phyloP scores from a whole-genome alignment of 2,888 invertebrate species.

The Drosophila vallismaia region DNA sequence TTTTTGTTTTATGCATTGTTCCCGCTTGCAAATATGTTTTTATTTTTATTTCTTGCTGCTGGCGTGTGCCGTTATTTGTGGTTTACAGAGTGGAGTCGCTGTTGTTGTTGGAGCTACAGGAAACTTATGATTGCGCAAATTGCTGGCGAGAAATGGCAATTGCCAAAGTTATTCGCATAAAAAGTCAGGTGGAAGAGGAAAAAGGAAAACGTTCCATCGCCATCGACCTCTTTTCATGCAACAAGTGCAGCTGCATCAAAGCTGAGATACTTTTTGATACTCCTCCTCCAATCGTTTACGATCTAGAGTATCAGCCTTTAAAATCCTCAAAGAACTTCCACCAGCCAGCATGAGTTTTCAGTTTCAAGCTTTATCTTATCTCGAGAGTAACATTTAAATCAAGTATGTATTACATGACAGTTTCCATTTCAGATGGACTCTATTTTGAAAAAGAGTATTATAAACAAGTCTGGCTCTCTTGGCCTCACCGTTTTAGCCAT shows the following conservation, averaged over 20 bases:
- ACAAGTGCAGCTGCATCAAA: conserved; percentile 48
- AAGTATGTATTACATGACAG: neutral
- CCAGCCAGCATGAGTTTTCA: conserved; percentile 22
- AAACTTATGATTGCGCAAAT: conserved; percentile 75
- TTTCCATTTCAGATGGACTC: neutral
- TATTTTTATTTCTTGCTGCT: conserved; percentile 25
- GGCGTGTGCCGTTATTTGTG: conserved; percentile 67
- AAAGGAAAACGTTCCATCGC: conserved; percentile 11
- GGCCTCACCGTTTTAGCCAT: conserved; percentile 17
- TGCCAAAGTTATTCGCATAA: conserved; percentile 62
- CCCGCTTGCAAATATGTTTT: conserved; percentile 35
- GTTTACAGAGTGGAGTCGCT: conserved; percentile 2
- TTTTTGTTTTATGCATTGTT: conserved; percentile 54
- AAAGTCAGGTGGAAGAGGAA: conserved; percentile 21
- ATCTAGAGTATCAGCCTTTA: conserved; percentile 27
- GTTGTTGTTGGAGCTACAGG: conserved; percentile 60
- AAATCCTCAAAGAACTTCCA: conserved; percentile 43
- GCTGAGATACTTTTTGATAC: neutral
- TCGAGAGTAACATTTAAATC: conserved; percentile 12
- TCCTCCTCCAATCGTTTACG: too few relatives aligned
- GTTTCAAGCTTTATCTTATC: conserved; percentile 17
- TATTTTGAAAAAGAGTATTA: conserved; percentile 19
- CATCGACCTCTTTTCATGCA: conserved; percentile 35
- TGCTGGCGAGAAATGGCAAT: conserved; percentile 69
- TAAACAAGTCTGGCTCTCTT: conserved; percentile 53